Conservation (phyloP, 1,140 invertebrate species). For the Acromyrmex echinatior region DNA sequence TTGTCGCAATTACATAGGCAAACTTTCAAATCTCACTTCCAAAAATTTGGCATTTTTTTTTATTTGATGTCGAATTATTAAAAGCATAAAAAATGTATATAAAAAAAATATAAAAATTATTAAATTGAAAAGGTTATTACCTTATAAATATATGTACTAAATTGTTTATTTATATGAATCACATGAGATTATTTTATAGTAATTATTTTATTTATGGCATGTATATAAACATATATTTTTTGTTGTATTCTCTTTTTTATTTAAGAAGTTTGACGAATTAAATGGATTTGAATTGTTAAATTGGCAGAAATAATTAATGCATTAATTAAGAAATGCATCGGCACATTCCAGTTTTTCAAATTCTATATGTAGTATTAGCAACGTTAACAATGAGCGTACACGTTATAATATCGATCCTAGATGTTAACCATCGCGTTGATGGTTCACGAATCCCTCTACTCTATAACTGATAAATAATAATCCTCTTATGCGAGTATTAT, state of each 20-base stretch:
- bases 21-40: no score
- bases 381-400: slow-evolving; percentile 81
- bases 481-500: slow-evolving; percentile 84
- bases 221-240: not conserved
- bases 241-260: not conserved
- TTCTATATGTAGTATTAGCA: slow-evolving; percentile 81
- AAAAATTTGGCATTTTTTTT: no score
- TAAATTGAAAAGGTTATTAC: not conserved
- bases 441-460: slow-evolving; percentile 62
- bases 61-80: no score
- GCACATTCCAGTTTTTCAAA: slow-evolving; percentile 83
- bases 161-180: no score
- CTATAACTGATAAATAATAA: slow-evolving; percentile 83
- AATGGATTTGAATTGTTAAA: slow-evolving; percentile 43
- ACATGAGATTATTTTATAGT: no score
- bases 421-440: slow-evolving; percentile 66
- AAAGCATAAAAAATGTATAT: no score
- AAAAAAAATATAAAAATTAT: not conserved
- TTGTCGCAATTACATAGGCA: no score
- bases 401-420: slow-evolving; percentile 70
- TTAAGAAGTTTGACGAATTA: not conserved
- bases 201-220: no score
- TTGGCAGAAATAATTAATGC: not conserved
- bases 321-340: slow-evolving; percentile 27
- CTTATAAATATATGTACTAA: not conserved